Evolutionary conservation across 1,140 invertebrate species (phyloP), one percentile per base, ranked within the genome.

Genomic region (Helicoverpa armigera): DNA sequence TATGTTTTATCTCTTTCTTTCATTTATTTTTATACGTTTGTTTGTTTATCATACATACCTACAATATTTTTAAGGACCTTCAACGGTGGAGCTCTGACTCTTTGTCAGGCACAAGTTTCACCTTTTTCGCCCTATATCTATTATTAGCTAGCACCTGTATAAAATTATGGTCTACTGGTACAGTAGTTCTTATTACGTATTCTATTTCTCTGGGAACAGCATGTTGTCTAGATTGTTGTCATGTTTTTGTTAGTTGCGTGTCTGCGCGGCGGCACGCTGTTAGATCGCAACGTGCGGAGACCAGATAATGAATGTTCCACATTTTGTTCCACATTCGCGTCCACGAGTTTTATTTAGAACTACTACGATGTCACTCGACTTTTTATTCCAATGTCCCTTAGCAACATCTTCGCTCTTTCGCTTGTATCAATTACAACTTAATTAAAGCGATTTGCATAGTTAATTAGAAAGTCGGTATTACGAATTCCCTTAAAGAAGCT

Each of bases 171-270:
- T 73, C 72, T 67, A 75, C 65, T 54, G 51, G 56, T 78, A 53
- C 79, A 74, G 75, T 77, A 67, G 60, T 79, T 82, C 77, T 85
- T 82, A 85, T 81, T 87, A 83, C 79, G 58, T 83, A 85, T 82
- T 84, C 82, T 81, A 79, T 80, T 81, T 85, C 69, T 73, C 79
- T 84, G 84, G 76, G 86, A 87, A 85, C 70, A 79, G 69, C 72
- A 54, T 67, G 58, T 76, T 70, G 84, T 84, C 69, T 72, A 82
- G 81, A 83, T 87, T 83, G 83, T 85, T 84, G 82, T 81, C 72
- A 48, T 78, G 77, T 87, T 88, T 86, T 86, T 87, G 69, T 79
- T 77, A 65, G 43, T 81, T 72, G 79, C 82, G 79, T 83, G 83
- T 81, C 80, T 79, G 80, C 58, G 58, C 78, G 84, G 35, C 77